A percentile compares a stretch with the other conserved stretches of the same genome.
Evolutionary conservation across 2,888 invertebrate species (phyloP).

Genomic region (Brassicogethes aeneus): DNA sequence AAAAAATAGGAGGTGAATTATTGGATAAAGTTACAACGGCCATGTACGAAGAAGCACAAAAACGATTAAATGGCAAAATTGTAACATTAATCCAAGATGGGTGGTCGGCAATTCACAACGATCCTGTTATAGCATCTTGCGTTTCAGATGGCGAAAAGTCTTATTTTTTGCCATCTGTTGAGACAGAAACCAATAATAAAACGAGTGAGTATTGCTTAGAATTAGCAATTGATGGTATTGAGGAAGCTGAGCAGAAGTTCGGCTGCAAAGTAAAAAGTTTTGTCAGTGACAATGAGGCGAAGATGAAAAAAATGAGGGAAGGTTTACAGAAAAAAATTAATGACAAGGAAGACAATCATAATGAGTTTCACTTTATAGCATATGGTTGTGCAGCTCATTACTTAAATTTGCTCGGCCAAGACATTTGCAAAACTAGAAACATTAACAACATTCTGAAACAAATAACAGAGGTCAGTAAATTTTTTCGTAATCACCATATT

Average conservation of each 20-base stretch:
- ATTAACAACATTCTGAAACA: conserved; percentile 7
- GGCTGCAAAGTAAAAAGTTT: conserved; percentile 8
- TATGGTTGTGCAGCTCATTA: conserved; percentile 9
- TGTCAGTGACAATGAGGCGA: conserved; percentile 8
- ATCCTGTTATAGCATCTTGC: conserved; percentile 7
- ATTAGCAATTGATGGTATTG: conserved; percentile 7
- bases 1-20: conserved; percentile 3
- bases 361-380: conserved; percentile 6
- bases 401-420: conserved; percentile 6
- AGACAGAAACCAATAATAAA: conserved; percentile 6
- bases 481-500: no score
- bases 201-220: conserved; percentile 7
- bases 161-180: conserved; percentile 7
- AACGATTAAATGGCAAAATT: conserved; percentile 6
- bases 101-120: conserved; percentile 6
- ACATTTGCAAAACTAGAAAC: conserved; percentile 6
- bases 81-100: conserved; percentile 10
- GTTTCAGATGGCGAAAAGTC: conserved; percentile 7
- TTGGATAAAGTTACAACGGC: background rate
- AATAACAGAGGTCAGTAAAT: conserved; percentile 7
- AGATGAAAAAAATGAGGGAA: conserved; percentile 8
- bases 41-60: conserved; percentile 5
- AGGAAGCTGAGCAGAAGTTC: conserved; percentile 7
- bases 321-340: conserved; percentile 6
- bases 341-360: background rate